A percentile compares a stretch with the other conserved stretches of the same genome.
phyloP scores from a whole-genome alignment of 1,140 invertebrate species.

The Plectrocnemia conspersa region DNA sequence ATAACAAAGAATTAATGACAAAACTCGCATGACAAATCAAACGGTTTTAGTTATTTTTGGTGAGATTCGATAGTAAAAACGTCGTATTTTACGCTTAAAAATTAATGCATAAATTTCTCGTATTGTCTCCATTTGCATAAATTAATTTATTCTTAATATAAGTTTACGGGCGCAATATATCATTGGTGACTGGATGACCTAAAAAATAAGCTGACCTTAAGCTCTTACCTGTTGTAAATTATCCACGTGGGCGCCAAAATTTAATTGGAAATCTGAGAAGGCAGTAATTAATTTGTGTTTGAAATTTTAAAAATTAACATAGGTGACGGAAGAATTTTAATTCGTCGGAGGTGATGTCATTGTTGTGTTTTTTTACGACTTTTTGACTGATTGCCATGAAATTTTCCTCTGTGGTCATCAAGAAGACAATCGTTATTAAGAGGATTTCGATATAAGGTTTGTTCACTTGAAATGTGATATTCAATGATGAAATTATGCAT shows the following conservation, averaged over 20 bases:
- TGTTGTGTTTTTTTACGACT: no score
- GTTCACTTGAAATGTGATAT: no score
- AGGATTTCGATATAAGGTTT: no score
- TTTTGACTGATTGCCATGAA: no score
- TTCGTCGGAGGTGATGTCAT: no score
- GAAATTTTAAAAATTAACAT: no score
- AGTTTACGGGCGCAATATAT: conserved; percentile 19
- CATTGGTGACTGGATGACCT: conserved; percentile 1
- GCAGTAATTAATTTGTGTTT: neutral
- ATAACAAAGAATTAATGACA: conserved; percentile 18
- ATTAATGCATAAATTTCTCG: conserved; percentile 22
- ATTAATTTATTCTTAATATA: conserved; percentile 21
- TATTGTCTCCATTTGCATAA: conserved; percentile 24
- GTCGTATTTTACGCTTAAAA: conserved; percentile 16
- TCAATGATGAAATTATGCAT: no score
- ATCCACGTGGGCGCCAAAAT: neutral
- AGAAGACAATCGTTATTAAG: no score
- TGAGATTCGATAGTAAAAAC: no score
- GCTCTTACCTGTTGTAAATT: neutral
- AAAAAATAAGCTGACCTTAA: conserved; percentile 3
- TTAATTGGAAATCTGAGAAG: conserved; percentile 4
- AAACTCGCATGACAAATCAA: conserved; percentile 20
- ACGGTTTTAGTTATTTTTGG: no score
- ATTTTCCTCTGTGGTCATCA: no score
- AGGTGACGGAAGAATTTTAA: no score